Percentiles rank a stretch among this genome's conserved stretches.
phyloP scores from a whole-genome alignment of 2,797 vertebrate genomes.

The Schizothorax lantsangensis region DNA sequence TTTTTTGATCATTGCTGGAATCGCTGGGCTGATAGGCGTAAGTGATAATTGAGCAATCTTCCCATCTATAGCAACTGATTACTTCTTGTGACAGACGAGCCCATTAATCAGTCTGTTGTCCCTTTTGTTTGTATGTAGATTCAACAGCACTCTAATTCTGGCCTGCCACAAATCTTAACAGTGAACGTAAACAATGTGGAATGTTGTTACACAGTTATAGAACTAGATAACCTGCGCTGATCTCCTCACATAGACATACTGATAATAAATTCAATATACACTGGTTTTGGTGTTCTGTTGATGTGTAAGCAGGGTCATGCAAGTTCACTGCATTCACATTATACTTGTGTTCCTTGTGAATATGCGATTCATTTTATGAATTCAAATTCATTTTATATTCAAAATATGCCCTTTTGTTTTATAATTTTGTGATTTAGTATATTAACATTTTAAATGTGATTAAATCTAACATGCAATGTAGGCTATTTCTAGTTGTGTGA shows the following conservation, averaged over 20 bases:
- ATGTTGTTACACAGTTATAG: conserved; percentile 6
- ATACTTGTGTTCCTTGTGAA: neutral
- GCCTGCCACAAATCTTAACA: neutral
- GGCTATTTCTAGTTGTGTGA: neutral
- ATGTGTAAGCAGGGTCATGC: neutral
- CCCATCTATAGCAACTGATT: neutral
- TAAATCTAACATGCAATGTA: neutral
- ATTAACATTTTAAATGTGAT: neutral
- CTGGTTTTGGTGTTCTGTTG: neutral
- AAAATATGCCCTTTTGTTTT: neutral
- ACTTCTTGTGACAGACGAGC: neutral
- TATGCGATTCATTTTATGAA: neutral
- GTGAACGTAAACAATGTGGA: neutral
- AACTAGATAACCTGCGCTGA: neutral
- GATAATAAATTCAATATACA: conserved; percentile 21
- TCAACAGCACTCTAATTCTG: neutral
- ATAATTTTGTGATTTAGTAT: neutral
- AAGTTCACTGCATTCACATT: neutral
- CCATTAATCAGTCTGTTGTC: conserved; percentile 17
- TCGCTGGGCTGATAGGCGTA: neutral
- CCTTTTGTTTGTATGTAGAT: conserved; percentile 20
- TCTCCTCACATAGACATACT: neutral
- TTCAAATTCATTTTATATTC: too few relatives aligned
- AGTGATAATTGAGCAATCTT: conserved; percentile 12
- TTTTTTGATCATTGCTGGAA: neutral